Conservation (phyloP, 2,888 invertebrate genomes). For the Pheosia gnoma region DNA sequence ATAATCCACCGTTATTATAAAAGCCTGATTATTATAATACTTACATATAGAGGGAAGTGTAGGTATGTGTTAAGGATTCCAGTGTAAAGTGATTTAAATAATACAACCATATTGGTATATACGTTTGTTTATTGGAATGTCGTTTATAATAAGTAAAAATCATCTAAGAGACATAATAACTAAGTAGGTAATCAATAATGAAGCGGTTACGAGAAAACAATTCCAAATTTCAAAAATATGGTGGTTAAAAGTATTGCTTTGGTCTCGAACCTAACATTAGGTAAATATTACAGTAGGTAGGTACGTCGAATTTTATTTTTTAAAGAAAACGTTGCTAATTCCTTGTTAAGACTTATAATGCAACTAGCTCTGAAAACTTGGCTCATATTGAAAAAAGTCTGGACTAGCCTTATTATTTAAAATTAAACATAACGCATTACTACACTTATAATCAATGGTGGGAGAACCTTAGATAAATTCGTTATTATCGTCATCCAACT, state of each 20-base stretch:
- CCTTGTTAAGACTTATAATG: too few species aligned
- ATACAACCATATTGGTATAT: conserved; percentile 60
- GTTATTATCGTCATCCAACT: conserved; percentile 10
- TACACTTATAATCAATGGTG: conserved; percentile 38
- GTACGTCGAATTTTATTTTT: too few species aligned
- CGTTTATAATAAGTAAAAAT: conserved; percentile 64
- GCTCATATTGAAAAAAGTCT: conserved; percentile 20
- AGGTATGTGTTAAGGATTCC: background rate
- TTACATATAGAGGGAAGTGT: too few species aligned
- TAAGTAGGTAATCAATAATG: conserved; percentile 48
- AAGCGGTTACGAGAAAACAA: conserved; percentile 42
- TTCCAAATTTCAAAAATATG: conserved; percentile 57
- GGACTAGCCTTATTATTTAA: conserved; percentile 21
- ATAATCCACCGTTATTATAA: too few species aligned
- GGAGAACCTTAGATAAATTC: conserved; percentile 31
- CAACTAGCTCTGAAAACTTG: too few species aligned
- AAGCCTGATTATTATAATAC: too few species aligned
- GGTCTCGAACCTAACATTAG: conserved; percentile 49
- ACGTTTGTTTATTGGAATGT: conserved; percentile 77
- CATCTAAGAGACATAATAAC: conserved; percentile 54
- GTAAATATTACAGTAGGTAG: conserved; percentile 19
- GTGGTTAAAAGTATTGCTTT: conserved; percentile 68
- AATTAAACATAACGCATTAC: conserved; percentile 27
- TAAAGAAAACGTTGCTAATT: too few species aligned
- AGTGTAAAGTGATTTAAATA: conserved; percentile 19